Percentiles rank a stretch among this genome's conserved stretches.
These are phyloP conservation scores for Telmatherina bonti DNA, from an alignment of 2,797 vertebrate genomes.

Conservation along the genomic window DNA sequence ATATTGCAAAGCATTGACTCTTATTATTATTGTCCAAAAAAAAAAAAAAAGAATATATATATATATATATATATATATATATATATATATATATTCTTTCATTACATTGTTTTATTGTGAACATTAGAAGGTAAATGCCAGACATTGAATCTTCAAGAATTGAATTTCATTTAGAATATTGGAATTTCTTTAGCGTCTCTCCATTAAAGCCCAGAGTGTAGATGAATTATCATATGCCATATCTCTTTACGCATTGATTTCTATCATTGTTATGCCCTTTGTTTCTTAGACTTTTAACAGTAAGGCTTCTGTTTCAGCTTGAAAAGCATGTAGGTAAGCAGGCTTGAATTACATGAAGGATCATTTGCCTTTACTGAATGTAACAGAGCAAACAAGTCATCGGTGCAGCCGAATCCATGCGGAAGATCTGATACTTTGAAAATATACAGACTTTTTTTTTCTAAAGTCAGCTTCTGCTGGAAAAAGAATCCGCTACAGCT, in stretches of 20 bases:
- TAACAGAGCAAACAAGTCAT: slow-evolving; percentile 43
- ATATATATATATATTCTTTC: too few relatives aligned
- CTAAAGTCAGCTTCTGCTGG: slow-evolving; percentile 7
- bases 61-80: too few relatives aligned
- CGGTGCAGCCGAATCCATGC: slow-evolving; percentile 15
- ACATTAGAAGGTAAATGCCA: too few relatives aligned
- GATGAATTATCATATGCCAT: slow-evolving; percentile 23
- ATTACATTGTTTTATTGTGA: too few relatives aligned
- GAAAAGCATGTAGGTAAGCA: slow-evolving; percentile 44
- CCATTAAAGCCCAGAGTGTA: slow-evolving; percentile 17
- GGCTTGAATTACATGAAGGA: slow-evolving; percentile 47
- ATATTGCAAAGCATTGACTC: too few relatives aligned
- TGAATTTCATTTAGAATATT: slow-evolving; percentile 1
- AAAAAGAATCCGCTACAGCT: slow-evolving; percentile 11
- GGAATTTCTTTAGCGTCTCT: slow-evolving; percentile 3
- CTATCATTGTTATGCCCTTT: slow-evolving; percentile 18
- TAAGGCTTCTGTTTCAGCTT: slow-evolving; percentile 37
- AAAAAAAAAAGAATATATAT: too few relatives aligned
- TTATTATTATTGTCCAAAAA: too few relatives aligned
- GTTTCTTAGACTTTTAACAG: slow-evolving; percentile 28
- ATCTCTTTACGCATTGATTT: slow-evolving; percentile 44
- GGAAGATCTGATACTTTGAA: slow-evolving; percentile 23
- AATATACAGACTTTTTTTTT: slow-evolving; percentile 9
- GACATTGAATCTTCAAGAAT: too few relatives aligned
- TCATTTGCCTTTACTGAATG: slow-evolving; percentile 49